Evolutionary conservation across 1,140 invertebrate species (phyloP).

Genomic region (Holcopasites calliopsidis): DNA sequence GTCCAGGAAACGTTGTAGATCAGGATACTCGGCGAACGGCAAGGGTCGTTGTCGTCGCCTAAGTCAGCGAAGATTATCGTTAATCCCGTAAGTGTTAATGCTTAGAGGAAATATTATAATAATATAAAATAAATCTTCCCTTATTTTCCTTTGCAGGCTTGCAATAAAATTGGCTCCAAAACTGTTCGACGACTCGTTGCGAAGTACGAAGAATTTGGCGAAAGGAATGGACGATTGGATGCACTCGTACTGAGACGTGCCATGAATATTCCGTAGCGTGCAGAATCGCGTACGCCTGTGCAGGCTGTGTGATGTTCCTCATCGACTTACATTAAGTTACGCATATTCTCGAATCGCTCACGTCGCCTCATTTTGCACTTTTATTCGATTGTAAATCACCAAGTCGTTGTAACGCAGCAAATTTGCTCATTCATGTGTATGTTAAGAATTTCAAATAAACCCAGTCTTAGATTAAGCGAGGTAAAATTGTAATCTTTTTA

Average conservation of each 20-base stretch:
- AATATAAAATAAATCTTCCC: neutral
- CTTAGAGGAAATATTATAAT: neutral
- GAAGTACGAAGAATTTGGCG: neutral
- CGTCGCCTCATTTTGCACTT: neutral
- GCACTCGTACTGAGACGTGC: neutral
- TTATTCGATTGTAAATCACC: neutral
- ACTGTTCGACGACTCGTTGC: conserved; percentile 15
- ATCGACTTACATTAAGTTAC: neutral
- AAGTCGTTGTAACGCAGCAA: conserved; percentile 4
- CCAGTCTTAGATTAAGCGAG: too few species aligned
- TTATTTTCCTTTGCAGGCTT: conserved; percentile 33
- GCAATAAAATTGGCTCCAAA: conserved; percentile 52
- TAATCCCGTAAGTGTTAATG: conserved; percentile 60
- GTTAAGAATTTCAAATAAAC: neutral
- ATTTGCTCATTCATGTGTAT: too few species aligned
- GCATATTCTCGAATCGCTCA: neutral
- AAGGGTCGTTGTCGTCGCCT: conserved; percentile 53
- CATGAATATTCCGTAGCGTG: conserved; percentile 4
- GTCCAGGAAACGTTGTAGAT: conserved; percentile 30
- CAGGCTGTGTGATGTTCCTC: neutral
- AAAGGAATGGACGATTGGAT: neutral
- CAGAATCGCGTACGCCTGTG: neutral
- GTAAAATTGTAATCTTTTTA: too few species aligned
- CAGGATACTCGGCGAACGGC: conserved; percentile 32
- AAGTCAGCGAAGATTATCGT: conserved; percentile 51